Evolutionary conservation across 2,113 vertebrate species (phyloP).

Genomic region (Cochlearius cochlearius): DNA sequence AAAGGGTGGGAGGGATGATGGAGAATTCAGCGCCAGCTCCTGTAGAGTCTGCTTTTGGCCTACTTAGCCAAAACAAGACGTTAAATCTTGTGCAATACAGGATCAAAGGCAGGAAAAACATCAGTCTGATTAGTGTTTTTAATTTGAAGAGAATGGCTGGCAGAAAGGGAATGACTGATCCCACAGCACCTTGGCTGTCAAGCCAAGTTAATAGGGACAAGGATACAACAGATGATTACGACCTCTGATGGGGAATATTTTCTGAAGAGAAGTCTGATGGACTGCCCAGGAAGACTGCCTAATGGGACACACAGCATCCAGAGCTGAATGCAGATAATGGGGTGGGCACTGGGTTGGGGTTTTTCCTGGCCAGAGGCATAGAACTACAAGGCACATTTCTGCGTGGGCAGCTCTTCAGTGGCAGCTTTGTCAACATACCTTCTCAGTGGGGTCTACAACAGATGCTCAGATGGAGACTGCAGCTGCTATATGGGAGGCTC

Average conservation of each 20-base stretch:
- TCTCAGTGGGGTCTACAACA: background rate
- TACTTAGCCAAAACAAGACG: background rate
- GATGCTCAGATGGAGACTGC: background rate
- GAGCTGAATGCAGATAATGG: background rate
- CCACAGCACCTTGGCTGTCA: background rate
- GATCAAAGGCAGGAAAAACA: background rate
- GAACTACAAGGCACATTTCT: background rate
- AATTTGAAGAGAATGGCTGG: background rate
- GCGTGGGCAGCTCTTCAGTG: background rate
- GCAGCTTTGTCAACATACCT: background rate
- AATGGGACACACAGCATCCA: background rate
- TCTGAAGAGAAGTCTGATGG: background rate
- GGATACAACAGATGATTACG: background rate
- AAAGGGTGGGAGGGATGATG: background rate
- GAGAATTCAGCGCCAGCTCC: background rate
- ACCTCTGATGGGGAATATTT: background rate
- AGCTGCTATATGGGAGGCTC: background rate
- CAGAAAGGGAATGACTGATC: background rate
- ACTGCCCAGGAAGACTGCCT: background rate
- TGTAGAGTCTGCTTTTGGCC: background rate
- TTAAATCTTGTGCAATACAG: background rate
- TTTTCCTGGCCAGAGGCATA: background rate
- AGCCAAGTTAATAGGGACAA: background rate
- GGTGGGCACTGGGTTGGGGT: fast-evolving
- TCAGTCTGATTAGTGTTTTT: background rate